Percentiles rank a stretch among this genome's conserved stretches.
Evolutionary conservation across 2,888 invertebrate species (phyloP).

Genomic region (Stenchaetothrips biformis): DNA sequence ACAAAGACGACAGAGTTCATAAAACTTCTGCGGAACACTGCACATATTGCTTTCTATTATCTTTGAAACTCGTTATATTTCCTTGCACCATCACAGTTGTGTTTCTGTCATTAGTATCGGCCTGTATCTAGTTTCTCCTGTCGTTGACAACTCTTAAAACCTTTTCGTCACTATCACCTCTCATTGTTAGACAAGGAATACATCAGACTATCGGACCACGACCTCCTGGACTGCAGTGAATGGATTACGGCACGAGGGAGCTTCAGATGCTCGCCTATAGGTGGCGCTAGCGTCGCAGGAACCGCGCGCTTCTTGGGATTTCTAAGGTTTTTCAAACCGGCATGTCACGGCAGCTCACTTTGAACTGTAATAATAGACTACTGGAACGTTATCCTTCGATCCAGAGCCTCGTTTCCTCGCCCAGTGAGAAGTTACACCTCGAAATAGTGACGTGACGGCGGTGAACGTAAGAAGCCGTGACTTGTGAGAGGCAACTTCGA

Average conservation of each 20-base stretch:
- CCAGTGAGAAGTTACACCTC: neutral
- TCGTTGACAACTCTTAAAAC: conserved; percentile 37
- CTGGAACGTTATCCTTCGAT: neutral
- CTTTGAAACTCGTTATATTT: neutral
- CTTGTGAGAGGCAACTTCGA: neutral
- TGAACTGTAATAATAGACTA: neutral
- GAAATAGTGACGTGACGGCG: neutral
- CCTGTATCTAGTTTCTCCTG: conserved; percentile 18
- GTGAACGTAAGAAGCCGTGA: neutral
- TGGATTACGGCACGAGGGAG: conserved; percentile 27
- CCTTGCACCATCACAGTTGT: conserved; percentile 22
- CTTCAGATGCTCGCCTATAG: conserved; percentile 1
- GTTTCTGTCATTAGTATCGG: conserved; percentile 3
- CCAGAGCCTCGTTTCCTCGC: neutral
- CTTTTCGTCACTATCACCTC: conserved; percentile 38
- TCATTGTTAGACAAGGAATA: conserved; percentile 37
- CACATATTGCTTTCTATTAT: conserved; percentile 54
- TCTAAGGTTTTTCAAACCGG: neutral
- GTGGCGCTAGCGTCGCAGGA: neutral
- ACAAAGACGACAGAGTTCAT: conserved; percentile 90
- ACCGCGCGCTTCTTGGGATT: neutral
- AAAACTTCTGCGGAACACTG: conserved; percentile 88
- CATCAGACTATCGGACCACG: conserved; percentile 32
- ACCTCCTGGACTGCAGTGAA: conserved; percentile 31
- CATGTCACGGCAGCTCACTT: neutral